Conservation (phyloP, 2,888 invertebrate genomes). For the Coenonympha arcania region DNA sequence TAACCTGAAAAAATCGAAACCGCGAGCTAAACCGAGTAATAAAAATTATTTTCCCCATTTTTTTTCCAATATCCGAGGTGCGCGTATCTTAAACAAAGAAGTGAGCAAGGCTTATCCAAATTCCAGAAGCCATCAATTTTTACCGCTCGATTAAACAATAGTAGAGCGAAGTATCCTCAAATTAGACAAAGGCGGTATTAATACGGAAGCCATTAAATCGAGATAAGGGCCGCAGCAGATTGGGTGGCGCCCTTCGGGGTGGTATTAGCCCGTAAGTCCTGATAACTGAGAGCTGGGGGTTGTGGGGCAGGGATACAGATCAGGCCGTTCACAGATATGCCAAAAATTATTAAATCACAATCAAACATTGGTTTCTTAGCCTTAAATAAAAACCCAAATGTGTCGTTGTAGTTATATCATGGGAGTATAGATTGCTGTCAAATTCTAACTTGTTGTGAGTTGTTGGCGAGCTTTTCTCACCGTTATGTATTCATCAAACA, state of each 20-base stretch:
- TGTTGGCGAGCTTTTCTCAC: too few species aligned
- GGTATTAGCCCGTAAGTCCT: slow-evolving; percentile 69
- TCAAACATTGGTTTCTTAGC: too few species aligned
- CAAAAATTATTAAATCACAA: background rate
- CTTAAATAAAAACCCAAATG: too few species aligned
- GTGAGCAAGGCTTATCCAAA: slow-evolving; percentile 24
- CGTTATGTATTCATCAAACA: too few species aligned
- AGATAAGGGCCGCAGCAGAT: slow-evolving; percentile 71
- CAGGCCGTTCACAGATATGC: slow-evolving; percentile 27
- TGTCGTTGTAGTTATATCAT: too few species aligned
- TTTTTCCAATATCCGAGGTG: background rate
- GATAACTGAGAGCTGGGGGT: slow-evolving; percentile 65
- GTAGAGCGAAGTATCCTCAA: slow-evolving; percentile 53
- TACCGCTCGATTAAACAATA: slow-evolving; percentile 65
- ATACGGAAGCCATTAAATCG: slow-evolving; percentile 73
- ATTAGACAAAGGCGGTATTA: slow-evolving; percentile 73
- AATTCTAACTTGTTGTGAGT: too few species aligned
- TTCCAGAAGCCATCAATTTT: slow-evolving; percentile 51
- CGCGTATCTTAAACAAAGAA: slow-evolving; percentile 1
- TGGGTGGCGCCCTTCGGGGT: slow-evolving; percentile 67
- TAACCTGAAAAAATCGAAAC: too few species aligned
- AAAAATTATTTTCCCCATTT: background rate
- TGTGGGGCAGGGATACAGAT: slow-evolving; percentile 51
- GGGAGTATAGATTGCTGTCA: too few species aligned
- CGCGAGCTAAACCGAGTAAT: background rate